These are phyloP conservation scores for Coleophora deauratella DNA, from an alignment of 2,888 invertebrate genomes.

Conservation along the genomic window DNA sequence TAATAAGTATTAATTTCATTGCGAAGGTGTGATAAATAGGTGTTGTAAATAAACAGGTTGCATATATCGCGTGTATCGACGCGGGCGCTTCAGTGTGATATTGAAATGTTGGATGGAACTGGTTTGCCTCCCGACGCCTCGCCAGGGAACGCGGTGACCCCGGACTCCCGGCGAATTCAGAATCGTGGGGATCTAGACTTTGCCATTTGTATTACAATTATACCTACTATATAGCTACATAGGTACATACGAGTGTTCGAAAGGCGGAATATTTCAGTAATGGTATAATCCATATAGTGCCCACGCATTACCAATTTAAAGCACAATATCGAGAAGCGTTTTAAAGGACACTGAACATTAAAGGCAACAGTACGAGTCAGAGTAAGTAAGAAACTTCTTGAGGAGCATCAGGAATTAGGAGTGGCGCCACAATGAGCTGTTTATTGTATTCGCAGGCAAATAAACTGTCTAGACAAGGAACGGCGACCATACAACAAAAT, in stretches of 20 bases:
- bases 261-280: no score
- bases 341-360: no score
- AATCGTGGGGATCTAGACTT: slow-evolving; percentile 30
- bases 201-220: no score
- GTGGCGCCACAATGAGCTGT: slow-evolving; percentile 51
- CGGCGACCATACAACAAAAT: no score
- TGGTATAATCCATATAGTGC: no score
- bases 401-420: slow-evolving; percentile 56
- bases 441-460: slow-evolving; percentile 42
- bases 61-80: slow-evolving; percentile 26
- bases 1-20: slow-evolving; percentile 15
- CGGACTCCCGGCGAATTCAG: slow-evolving; percentile 53
- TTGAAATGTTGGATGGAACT: slow-evolving; percentile 66
- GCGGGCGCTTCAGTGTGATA: slow-evolving; percentile 54
- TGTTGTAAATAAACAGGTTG: slow-evolving; percentile 44
- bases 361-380: slow-evolving; percentile 10
- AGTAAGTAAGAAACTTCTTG: slow-evolving; percentile 28
- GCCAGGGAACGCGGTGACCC: slow-evolving; percentile 62
- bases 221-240: no score
- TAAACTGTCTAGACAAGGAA: slow-evolving; percentile 6
- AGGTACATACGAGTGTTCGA: no score
- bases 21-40: slow-evolving; percentile 29
- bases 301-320: no score
- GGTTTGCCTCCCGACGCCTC: slow-evolving; percentile 49
- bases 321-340: no score